A percentile compares a stretch with the other conserved stretches of the same genome.
phyloP scores from a whole-genome alignment of 2,888 invertebrate species.

The Ditylenchus weischeri region DNA sequence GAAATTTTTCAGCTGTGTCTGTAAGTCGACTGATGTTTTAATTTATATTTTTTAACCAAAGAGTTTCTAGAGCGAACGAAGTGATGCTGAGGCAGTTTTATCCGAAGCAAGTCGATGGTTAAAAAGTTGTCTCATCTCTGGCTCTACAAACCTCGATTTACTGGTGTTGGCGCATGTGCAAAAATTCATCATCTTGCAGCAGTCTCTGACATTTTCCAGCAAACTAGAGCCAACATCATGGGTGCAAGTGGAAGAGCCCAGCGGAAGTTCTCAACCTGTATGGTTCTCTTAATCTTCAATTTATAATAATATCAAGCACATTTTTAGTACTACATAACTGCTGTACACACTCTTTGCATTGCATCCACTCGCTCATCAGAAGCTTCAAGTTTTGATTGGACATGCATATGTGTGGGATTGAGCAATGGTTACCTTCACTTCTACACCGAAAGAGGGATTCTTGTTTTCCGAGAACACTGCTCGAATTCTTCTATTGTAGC shows the following conservation, averaged over 20 bases:
- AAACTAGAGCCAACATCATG: conserved; percentile 9
- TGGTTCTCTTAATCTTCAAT: not conserved
- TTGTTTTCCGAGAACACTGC: conserved; percentile 47
- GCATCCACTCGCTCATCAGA: conserved; percentile 35
- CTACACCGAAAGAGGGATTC: conserved; percentile 50
- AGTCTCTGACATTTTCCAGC: conserved; percentile 3
- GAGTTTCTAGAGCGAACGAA: not conserved
- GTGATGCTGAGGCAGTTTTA: conserved; percentile 5
- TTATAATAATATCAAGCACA: conserved; percentile 8
- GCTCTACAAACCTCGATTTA: conserved; percentile 34
- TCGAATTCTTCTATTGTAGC: conserved; percentile 37
- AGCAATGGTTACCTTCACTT: conserved; percentile 31
- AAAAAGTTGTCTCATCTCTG: conserved; percentile 25
- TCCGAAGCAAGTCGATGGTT: conserved; percentile 29
- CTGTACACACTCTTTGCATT: conserved; percentile 31
- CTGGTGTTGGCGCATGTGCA: conserved; percentile 35
- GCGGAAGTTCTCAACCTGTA: not conserved
- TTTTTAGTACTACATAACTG: conserved; percentile 30
- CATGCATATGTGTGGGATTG: conserved; percentile 35
- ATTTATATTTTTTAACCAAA: not conserved
- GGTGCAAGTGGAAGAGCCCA: not conserved
- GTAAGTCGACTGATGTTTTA: not conserved
- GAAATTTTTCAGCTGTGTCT: not conserved
- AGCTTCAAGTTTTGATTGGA: conserved; percentile 36
- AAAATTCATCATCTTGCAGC: conserved; percentile 34